Conservation (phyloP, 23 tunicate genomes). For the Clavelina lepadiformis region DNA sequence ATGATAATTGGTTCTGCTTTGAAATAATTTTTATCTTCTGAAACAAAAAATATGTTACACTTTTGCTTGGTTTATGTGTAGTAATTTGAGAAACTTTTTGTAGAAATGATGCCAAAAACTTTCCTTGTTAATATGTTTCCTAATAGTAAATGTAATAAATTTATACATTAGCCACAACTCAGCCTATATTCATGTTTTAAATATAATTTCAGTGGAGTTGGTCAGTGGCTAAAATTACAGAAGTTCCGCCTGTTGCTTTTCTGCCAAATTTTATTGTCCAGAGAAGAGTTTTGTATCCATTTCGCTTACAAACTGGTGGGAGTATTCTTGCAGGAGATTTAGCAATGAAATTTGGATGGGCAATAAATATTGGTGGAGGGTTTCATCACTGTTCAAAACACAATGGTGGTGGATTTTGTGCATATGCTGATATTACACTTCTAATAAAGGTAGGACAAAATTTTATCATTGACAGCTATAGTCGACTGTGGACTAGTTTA, state of each 20-base stretch:
- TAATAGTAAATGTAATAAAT: no score
- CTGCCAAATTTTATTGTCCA: conserved; percentile 84
- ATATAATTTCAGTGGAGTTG: conserved; percentile 89
- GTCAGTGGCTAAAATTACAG: conserved; percentile 68
- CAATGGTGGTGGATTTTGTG: conserved; percentile 92
- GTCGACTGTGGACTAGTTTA: neutral
- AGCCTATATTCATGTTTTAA: no score
- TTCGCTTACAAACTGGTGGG: conserved; percentile 92
- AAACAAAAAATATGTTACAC: no score
- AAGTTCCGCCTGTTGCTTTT: conserved; percentile 76
- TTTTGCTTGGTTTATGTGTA: no score
- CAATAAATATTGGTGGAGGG: conserved; percentile 90
- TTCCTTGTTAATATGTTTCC: no score
- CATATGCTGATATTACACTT: conserved; percentile 82
- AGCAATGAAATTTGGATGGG: conserved; percentile 82
- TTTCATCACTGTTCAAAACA: conserved; percentile 80
- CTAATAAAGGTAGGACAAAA: conserved; percentile 38
- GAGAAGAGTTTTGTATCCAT: conserved; percentile 50
- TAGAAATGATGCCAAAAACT: no score
- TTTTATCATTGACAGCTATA: neutral
- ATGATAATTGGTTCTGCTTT: no score
- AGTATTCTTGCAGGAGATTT: conserved; percentile 68
- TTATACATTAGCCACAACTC: no score
- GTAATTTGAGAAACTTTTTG: no score
- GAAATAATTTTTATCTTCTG: no score